A percentile compares a stretch with the other conserved stretches of the same genome.
Evolutionary conservation across 2,888 invertebrate species (phyloP).

Genomic region (Aphrophora alni): DNA sequence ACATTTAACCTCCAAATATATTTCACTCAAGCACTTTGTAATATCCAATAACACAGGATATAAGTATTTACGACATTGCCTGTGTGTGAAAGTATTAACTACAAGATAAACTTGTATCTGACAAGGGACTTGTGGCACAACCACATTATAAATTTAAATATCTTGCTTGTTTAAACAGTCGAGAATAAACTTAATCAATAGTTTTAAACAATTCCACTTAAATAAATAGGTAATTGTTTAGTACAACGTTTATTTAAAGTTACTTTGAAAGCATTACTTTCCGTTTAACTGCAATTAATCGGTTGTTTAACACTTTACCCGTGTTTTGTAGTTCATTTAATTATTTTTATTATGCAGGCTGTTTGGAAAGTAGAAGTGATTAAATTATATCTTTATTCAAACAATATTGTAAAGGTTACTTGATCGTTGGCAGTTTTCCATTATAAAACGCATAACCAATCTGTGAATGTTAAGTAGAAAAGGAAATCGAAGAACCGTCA

Average conservation of each 20-base stretch:
- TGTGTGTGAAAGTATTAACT: too few relatives aligned
- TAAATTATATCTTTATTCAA: not conserved
- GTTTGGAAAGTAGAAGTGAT: not conserved
- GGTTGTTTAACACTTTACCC: not conserved
- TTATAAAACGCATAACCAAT: not conserved
- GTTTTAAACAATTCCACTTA: not conserved
- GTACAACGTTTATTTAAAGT: not conserved
- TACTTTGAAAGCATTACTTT: not conserved
- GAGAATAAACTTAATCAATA: not conserved
- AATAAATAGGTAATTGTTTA: not conserved
- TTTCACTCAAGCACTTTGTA: too few relatives aligned
- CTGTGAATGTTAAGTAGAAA: not conserved
- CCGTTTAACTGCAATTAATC: not conserved
- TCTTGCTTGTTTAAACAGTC: not conserved
- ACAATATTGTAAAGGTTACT: slow-evolving; percentile 2
- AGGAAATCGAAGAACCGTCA: not conserved
- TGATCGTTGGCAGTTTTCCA: not conserved
- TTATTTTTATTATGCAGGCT: not conserved
- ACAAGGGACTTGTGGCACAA: too few relatives aligned
- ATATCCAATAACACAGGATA: too few relatives aligned
- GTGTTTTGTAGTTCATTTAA: too few relatives aligned
- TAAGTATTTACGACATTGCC: too few relatives aligned
- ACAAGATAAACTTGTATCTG: too few relatives aligned
- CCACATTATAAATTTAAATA: not conserved
- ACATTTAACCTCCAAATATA: too few relatives aligned